Base-by-base conservation (phyloP, 2,797 vertebrate genomes). In the Phyllotis vaccarum region DNA sequence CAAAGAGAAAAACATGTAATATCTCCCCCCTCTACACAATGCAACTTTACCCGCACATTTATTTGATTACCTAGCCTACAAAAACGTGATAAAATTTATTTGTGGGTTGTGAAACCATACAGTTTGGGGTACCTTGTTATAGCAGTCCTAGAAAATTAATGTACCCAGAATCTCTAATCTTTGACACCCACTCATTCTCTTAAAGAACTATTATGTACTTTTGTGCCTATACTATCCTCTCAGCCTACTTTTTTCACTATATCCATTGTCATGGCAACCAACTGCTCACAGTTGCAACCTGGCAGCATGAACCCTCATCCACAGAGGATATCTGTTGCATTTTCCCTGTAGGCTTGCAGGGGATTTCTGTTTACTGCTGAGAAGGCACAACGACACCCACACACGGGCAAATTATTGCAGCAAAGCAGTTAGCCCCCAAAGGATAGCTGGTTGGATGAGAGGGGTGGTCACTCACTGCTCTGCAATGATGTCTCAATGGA, bases 221-320 rank as follows among this genome's bases (percentile, higher is more conserved):
- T 7, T 56, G 11, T 22, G 14, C 46, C 86, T 60, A 13, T 34
- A 6, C 80, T 43, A 49, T 89, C 34, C 6, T 86, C 24, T 68
- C 66, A 66, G 78, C 22, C 79, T 34, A 19, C 31, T 8, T n/a
- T 54, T 80, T 68, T n/a, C n/a, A 80, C 9, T 90, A 31, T 40
- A 66, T 24, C 10, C 58, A 49, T 90, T 85, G 79, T 52, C 78
- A 90, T 76, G 90, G 54, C 31, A 86, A 78, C 89, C 68, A 70
- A 16, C n/a, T 62, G 56, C 43, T 37, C 66, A 94, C 19, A 88
- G 40, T 79, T 60, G 56, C 27, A 60, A 74, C 22, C 16, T 70
- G 81, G 46, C 24, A 82, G 56, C 5, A 54, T 12, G 9, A 66
- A n/a, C 66, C 22, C 27, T 74, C 49, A 21, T 83, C 34, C 24